phyloP scores from a whole-genome alignment of 2,113 vertebrate species.

The Oplegnathus fasciatus region DNA sequence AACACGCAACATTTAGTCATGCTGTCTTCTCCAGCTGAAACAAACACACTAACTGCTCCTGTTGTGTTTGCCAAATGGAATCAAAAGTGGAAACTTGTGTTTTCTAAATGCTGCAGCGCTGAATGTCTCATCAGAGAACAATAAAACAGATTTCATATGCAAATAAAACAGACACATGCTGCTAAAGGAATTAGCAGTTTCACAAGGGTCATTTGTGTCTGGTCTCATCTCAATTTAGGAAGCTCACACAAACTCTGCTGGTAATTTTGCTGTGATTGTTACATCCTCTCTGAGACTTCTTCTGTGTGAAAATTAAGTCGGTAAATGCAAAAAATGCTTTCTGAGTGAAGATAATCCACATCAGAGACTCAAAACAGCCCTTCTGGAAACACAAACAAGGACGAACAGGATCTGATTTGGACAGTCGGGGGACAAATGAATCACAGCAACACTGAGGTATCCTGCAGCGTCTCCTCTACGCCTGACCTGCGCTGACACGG shows the following conservation, averaged over 20 bases:
- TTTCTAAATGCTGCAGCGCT: constrained; percentile 19
- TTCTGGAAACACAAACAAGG: constrained; percentile 34
- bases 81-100: constrained; percentile 26
- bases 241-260: constrained; percentile 18
- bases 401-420: constrained; percentile 26
- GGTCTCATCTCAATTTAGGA: constrained; percentile 30
- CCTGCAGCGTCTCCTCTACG: constrained; percentile 10
- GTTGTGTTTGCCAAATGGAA: constrained; percentile 37
- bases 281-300: constrained; percentile 16
- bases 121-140: constrained; percentile 46
- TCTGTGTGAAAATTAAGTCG: constrained; percentile 10
- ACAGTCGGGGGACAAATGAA: constrained; percentile 33
- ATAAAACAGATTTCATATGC: constrained; percentile 49
- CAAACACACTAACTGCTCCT: neutral
- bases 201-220: constrained; percentile 37
- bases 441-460: constrained; percentile 16
- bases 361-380: constrained; percentile 13
- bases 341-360: constrained; percentile 1
- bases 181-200: constrained; percentile 30
- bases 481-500: constrained; percentile 50
- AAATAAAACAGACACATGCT: constrained; percentile 46
- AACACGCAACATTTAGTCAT: neutral
- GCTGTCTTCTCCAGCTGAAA: neutral
- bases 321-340: neutral
- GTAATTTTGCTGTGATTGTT: constrained; percentile 17